Percentiles rank a stretch among this genome's conserved stretches.
Evolutionary conservation across 2,113 vertebrate species (phyloP).

Genomic region (Lanius ludovicianus): DNA sequence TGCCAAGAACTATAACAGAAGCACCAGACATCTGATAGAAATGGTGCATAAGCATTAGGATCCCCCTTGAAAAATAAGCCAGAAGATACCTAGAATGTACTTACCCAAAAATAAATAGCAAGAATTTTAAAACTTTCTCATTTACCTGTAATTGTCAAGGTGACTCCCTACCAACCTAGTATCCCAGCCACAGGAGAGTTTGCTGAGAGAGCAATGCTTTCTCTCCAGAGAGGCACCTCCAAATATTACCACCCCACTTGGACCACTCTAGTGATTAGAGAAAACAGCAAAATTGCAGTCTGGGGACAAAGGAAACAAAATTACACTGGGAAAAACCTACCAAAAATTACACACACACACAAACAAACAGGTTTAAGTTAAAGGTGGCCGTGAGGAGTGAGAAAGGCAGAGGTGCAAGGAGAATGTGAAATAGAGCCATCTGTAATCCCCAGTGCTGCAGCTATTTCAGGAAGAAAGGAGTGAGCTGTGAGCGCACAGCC

Average conservation of each 20-base stretch:
- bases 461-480: not conserved
- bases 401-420: not conserved
- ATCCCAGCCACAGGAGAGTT: not conserved
- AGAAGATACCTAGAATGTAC: not conserved
- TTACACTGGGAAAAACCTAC: no score
- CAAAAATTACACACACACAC: not conserved
- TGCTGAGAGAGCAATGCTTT: not conserved
- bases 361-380: not conserved
- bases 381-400: not conserved
- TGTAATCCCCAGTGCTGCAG: not conserved
- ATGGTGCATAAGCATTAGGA: not conserved
- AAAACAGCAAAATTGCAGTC: rapidly evolving
- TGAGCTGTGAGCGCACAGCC: not conserved
- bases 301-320: rapidly evolving
- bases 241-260: not conserved
- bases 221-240: not conserved
- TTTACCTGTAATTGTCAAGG: not conserved
- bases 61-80: not conserved
- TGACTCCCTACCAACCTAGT: not conserved
- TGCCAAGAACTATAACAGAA: not conserved
- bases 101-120: not conserved
- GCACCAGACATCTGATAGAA: rapidly evolving
- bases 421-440: not conserved
- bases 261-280: not conserved
- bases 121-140: not conserved